A percentile compares a stretch with the other conserved stretches of the same genome.
Evolutionary conservation across 2,888 invertebrate genomes (phyloP).

Genomic region (Plebejus argus): DNA sequence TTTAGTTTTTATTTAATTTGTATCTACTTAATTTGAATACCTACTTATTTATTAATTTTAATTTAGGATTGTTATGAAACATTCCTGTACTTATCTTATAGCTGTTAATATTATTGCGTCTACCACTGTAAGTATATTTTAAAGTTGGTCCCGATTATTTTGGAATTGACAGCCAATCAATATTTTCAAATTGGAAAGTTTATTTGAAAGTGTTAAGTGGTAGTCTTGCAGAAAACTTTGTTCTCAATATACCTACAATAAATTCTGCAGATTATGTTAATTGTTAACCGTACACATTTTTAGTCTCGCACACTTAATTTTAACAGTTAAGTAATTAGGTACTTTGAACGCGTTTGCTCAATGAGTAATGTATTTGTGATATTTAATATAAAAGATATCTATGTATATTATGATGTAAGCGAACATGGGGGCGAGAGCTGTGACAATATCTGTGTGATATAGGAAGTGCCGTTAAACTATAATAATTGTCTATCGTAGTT

Average conservation of each 20-base stretch:
- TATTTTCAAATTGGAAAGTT: background rate
- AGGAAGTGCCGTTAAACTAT: constrained; percentile 4
- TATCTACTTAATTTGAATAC: background rate
- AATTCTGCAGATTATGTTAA: background rate
- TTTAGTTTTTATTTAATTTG: background rate
- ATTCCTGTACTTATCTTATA: background rate
- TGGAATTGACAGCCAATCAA: background rate
- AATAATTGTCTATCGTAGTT: constrained; percentile 1
- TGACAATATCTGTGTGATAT: constrained; percentile 37
- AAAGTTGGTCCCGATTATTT: background rate
- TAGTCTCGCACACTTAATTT: constrained; percentile 7
- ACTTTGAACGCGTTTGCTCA: constrained; percentile 31
- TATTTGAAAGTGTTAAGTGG: background rate
- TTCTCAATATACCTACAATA: background rate
- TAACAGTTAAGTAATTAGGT: background rate
- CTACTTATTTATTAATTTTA: background rate
- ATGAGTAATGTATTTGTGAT: constrained; percentile 31
- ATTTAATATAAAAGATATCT: constrained; percentile 26
- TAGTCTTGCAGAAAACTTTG: background rate
- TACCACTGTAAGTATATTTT: background rate
- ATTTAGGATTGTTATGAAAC: background rate
- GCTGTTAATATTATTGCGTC: background rate
- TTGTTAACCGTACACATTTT: background rate
- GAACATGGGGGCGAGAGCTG: constrained; percentile 29
- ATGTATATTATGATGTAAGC: constrained; percentile 28